A percentile compares a stretch with the other conserved stretches of the same genome.
These are phyloP conservation scores for Anser cygnoides DNA, from an alignment of 2,113 vertebrate genomes.

Conservation along the genomic window DNA sequence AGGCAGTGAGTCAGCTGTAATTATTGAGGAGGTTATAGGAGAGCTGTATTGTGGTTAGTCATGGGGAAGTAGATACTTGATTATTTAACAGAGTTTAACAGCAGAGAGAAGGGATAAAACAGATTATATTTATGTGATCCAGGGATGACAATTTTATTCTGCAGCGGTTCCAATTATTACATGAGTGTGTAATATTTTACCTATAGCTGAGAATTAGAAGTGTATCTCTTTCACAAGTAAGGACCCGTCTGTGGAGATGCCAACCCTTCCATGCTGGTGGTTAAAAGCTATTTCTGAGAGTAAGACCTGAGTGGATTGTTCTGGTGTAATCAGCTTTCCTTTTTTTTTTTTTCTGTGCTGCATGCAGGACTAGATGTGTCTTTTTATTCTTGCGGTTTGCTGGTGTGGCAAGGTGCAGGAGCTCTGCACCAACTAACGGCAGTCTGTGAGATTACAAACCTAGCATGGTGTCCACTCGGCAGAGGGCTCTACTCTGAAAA, in stretches of 20 bases:
- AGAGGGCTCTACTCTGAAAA: too few species aligned
- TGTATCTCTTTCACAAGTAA: not conserved
- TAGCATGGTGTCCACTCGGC: too few species aligned
- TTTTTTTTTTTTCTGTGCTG: not conserved
- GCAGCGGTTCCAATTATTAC: not conserved
- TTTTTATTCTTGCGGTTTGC: not conserved
- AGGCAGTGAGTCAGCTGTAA: not conserved
- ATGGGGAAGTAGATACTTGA: not conserved
- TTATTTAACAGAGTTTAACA: not conserved
- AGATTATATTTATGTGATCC: not conserved
- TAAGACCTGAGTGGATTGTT: not conserved
- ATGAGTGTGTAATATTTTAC: not conserved
- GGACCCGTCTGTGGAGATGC: not conserved
- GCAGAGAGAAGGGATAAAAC: not conserved
- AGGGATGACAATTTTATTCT: not conserved
- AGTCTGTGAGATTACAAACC: too few species aligned
- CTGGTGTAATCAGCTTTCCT: not conserved
- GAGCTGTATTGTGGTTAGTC: not conserved
- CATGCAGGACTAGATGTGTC: not conserved
- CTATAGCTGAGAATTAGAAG: not conserved
- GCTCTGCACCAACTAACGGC: too few species aligned
- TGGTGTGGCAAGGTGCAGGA: too few species aligned
- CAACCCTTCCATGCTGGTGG: not conserved
- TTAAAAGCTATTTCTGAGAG: not conserved
- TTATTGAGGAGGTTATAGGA: not conserved